Conservation (phyloP, 2,797 vertebrate genomes). For the Anguilla pacifica region DNA sequence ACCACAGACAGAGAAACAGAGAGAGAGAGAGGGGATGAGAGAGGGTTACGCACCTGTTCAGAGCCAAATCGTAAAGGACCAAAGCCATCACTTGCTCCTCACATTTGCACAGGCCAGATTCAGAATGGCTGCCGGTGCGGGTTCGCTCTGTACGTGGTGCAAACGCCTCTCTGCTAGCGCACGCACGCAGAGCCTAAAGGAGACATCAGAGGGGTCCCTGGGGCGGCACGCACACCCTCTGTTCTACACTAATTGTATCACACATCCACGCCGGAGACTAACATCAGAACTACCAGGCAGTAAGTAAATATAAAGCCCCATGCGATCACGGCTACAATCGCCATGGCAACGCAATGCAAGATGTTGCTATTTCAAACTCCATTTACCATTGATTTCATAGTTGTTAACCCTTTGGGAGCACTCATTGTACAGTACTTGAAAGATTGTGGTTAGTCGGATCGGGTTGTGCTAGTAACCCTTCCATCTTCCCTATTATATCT, state of each 20-base stretch:
- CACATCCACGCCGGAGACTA: constrained; percentile 59
- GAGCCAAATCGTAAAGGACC: background rate
- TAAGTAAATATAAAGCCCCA: constrained; percentile 62
- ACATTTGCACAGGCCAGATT: background rate
- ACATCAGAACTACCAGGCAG: constrained; percentile 67
- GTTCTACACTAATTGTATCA: constrained; percentile 51
- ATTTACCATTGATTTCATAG: constrained; percentile 75
- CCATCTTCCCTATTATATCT: constrained; percentile 19
- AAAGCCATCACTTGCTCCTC: background rate
- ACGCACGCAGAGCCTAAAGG: background rate
- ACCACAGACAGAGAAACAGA: constrained; percentile 29
- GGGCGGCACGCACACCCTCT: constrained; percentile 52
- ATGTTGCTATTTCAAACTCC: constrained; percentile 75
- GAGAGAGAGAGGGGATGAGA: background rate
- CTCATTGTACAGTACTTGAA: constrained; percentile 66
- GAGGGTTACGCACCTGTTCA: constrained; percentile 27
- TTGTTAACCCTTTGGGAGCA: constrained; percentile 74
- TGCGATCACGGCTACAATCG: constrained; percentile 59
- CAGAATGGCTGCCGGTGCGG: constrained; percentile 11
- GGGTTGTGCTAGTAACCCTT: constrained; percentile 43
- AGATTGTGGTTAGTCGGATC: constrained; percentile 76
- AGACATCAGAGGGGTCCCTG: constrained; percentile 30
- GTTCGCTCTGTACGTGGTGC: background rate
- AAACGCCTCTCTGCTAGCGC: constrained; percentile 7
- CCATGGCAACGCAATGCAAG: constrained; percentile 76